Conservation (phyloP, 2,797 vertebrate species). For the Orientallactaga sibirica region DNA sequence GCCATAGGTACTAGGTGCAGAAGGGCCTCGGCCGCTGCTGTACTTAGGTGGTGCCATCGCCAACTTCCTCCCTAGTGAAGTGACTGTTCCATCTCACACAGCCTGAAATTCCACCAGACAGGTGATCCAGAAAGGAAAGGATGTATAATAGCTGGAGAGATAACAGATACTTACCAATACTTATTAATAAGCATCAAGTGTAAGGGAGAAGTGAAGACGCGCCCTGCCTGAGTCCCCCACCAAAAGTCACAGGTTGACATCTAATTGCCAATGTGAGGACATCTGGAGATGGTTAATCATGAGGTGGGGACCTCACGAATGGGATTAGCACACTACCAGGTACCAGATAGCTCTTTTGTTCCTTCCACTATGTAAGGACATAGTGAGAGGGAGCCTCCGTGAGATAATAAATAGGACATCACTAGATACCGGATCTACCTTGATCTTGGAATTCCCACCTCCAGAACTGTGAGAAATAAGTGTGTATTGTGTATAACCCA, state of each 20-base stretch:
- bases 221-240: background rate
- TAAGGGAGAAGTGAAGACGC: background rate
- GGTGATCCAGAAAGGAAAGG: background rate
- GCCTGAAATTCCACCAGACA: background rate
- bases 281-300: background rate
- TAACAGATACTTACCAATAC: background rate
- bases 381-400: background rate
- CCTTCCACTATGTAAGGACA: background rate
- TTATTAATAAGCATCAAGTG: background rate
- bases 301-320: background rate
- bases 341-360: background rate
- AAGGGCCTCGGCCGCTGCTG: background rate
- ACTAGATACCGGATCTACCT: background rate
- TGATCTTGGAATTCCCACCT: background rate
- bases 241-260: background rate
- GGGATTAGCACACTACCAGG: background rate
- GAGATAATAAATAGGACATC: background rate
- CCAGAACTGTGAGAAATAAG: background rate
- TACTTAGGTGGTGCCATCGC: fast-evolving
- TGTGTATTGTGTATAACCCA: background rate
- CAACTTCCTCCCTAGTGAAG: background rate
- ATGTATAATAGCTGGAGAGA: background rate
- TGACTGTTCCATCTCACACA: too few species aligned
- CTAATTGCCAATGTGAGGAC: background rate
- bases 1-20: too few species aligned